Conservation (phyloP, 53 echinoderm and acorn worm species). For the Luidia sarsii region DNA sequence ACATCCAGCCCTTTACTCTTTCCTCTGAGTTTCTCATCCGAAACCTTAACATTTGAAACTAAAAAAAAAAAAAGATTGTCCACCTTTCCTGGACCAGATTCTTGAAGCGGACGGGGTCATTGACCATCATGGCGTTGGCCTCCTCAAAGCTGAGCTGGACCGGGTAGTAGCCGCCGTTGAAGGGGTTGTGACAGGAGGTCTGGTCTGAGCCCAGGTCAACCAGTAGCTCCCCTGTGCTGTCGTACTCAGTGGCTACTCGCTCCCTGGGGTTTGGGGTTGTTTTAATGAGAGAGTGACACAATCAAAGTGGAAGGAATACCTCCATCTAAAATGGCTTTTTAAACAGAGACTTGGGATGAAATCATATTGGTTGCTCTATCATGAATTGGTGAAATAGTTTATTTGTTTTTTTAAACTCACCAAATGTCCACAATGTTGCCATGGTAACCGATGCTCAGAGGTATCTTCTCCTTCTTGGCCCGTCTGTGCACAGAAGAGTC, state of each 20-base stretch:
- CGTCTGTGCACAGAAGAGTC: constrained; percentile 65
- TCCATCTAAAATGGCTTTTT: no score
- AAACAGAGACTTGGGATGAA: no score
- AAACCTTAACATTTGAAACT: no score
- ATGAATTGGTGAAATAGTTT: not conserved
- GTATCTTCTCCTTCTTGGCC: constrained; percentile 69
- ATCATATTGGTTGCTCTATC: no score
- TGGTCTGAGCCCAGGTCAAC: constrained; percentile 96
- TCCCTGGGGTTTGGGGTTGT: no score
- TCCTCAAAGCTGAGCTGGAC: constrained; percentile 91
- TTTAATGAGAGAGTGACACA: not conserved
- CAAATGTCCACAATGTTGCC: constrained; percentile 92
- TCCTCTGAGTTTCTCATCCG: no score
- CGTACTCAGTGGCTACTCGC: constrained; percentile 72
- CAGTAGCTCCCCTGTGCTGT: constrained; percentile 87
- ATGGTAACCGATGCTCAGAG: constrained; percentile 94
- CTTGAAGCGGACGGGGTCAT: constrained; percentile 75
- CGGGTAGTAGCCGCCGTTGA: constrained; percentile 96
- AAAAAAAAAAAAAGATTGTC: no score
- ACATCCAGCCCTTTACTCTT: no score
- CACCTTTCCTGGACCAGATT: constrained; percentile 92
- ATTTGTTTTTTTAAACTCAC: constrained; percentile 42
- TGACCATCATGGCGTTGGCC: constrained; percentile 82
- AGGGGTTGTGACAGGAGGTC: constrained; percentile 97
- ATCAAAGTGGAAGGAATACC: constrained; percentile 5